These are phyloP conservation scores for Myiotriccus ornatus DNA, from an alignment of 2,797 vertebrate genomes.

Conservation along the genomic window DNA sequence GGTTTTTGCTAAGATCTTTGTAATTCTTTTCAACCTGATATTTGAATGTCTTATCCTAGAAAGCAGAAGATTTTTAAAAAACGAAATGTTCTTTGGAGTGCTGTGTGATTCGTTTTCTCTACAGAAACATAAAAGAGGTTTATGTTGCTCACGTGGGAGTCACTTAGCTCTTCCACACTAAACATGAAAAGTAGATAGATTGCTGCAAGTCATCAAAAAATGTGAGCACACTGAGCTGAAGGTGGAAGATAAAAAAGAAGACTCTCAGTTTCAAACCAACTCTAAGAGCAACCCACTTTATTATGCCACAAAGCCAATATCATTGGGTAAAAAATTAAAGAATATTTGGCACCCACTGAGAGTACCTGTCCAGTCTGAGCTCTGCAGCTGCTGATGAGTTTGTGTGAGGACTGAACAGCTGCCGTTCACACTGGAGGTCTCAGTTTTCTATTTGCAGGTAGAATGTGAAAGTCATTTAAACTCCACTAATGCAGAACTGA, in stretches of 20 bases:
- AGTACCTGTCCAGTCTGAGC: not conserved
- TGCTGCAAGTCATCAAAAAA: not conserved
- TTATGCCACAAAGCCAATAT: not conserved
- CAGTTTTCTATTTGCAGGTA: not conserved
- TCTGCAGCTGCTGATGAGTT: not conserved
- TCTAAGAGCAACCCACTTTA: not conserved
- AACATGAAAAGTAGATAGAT: not conserved
- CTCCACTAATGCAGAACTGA: not conserved
- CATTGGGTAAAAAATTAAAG: not conserved
- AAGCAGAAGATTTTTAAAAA: not conserved
- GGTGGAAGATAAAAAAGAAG: not conserved
- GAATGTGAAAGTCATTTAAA: not conserved
- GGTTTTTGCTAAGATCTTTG: not conserved
- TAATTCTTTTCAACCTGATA: not conserved
- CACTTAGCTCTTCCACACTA: not conserved
- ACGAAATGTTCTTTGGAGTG: not conserved
- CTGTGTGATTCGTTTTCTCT: not conserved
- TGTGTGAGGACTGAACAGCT: not conserved
- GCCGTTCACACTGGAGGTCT: not conserved
- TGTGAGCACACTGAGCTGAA: not conserved
- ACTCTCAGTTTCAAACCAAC: not conserved
- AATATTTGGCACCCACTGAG: not conserved
- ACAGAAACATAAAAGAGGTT: not conserved
- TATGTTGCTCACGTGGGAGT: not conserved
- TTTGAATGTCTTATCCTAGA: not conserved